Base-by-base conservation (phyloP, 2,797 vertebrate genomes). In the Meriones psammophilus region DNA sequence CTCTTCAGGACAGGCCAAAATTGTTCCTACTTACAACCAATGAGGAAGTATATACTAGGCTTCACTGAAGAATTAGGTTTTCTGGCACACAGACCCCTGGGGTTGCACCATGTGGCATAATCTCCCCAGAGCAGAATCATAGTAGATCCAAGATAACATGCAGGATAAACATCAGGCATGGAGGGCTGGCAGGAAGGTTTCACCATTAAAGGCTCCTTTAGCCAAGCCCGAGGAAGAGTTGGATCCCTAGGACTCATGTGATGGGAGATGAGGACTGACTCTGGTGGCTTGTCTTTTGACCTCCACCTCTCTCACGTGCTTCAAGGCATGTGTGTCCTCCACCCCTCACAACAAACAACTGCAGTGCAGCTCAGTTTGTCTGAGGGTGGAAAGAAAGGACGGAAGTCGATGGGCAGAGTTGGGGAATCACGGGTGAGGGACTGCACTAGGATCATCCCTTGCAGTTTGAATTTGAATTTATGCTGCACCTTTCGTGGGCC, bases 381-480 rank as follows among this genome's bases (percentile, higher is more conserved):
- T 83, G 78, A 33, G n/a, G 93, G 60, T 39, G 30, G 62, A 95
- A 42, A 90, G 54, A 80, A 85, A 60, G 33, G 13, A 13, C 73
- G 36, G 50, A 13, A 10, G 7, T 86, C 18, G 71, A 17, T 58
- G 56, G 50, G 62, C 54, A 66, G 79, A 56, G 64, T 69, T 14
- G 33, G 33, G 6, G 15, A 9, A 39, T 94, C 42, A 36, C n/a
- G 66, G 74, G 50, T 58, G 66, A 42, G 42, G 33, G 33, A 76
- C 6, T 26, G 60, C 56, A 60, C 18, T 12, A 73, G 42, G 5
- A 42, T 42, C 24, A 58, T 68, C 42, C 54, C 88, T 68, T 83
- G 64, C 46, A 73, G 42, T 77, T 94, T 95, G 77, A 95, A 74
- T 94, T 94, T 91, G 39, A 39, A 39, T 39, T 39, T 39, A 68